Evolutionary conservation across 2,888 invertebrate genomes (phyloP).

Genomic region (Cylindroiulus punctatus): DNA sequence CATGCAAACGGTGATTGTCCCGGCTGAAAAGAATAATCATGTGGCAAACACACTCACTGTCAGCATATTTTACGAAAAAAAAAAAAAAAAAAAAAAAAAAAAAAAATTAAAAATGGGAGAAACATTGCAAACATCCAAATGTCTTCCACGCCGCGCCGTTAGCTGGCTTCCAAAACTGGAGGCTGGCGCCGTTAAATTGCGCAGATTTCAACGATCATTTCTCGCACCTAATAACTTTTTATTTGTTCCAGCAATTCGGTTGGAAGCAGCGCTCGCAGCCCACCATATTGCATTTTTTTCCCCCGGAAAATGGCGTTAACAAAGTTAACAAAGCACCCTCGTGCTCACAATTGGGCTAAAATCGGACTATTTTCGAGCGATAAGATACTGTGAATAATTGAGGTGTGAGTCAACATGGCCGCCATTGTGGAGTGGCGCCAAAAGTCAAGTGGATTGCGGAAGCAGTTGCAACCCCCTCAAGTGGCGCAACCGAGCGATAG

Average conservation of each 20-base stretch:
- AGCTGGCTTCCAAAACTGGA: neutral
- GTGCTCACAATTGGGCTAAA: neutral
- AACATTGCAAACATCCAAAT: neutral
- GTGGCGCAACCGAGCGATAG: neutral
- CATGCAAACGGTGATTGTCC: too few relatives aligned
- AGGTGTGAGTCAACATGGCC: neutral
- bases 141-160: neutral
- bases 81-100: too few relatives aligned
- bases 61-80: too few relatives aligned
- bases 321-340: neutral
- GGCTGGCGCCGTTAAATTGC: neutral
- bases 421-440: conserved; percentile 35
- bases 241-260: conserved; percentile 5
- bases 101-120: too few relatives aligned
- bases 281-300: neutral
- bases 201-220: conserved; percentile 1
- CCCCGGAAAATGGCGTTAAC: neutral
- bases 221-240: conserved; percentile 25
- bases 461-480: conserved; percentile 29
- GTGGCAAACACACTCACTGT: too few relatives aligned
- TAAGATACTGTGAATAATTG: conserved; percentile 11
- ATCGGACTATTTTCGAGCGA: conserved; percentile 3
- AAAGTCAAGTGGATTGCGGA: conserved; percentile 38
- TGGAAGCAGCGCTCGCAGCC: neutral
- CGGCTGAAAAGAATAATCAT: too few relatives aligned